These are phyloP conservation scores for Gracilinanus agilis DNA, from an alignment of 2,113 vertebrate genomes.

Conservation along the genomic window DNA sequence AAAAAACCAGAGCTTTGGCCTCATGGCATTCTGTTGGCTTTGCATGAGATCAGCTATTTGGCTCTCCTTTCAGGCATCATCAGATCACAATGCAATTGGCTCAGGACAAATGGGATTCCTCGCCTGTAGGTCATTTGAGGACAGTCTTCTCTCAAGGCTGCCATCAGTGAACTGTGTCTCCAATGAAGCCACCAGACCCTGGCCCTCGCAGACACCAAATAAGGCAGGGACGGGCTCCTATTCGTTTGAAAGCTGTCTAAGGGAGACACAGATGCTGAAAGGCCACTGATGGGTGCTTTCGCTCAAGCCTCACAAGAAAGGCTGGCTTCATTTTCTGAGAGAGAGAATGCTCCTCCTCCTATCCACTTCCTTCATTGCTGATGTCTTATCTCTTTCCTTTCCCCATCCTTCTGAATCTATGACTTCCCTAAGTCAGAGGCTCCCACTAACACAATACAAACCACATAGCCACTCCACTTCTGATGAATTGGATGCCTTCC, in stretches of 20 bases:
- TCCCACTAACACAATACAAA: background rate
- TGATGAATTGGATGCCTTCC: background rate
- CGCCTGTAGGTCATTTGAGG: background rate
- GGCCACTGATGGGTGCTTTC: background rate
- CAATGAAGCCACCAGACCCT: background rate
- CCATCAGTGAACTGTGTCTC: background rate
- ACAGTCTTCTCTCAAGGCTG: background rate
- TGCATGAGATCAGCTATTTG: background rate
- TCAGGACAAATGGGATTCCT: background rate
- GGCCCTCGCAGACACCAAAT: background rate
- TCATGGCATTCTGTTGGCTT: background rate
- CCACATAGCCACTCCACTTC: background rate
- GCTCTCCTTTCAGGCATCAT: constrained; percentile 3
- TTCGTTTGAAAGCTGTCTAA: background rate
- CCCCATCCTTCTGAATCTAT: background rate
- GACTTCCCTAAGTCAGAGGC: background rate
- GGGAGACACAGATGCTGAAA: background rate
- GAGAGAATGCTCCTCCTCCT: background rate
- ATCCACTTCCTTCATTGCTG: background rate
- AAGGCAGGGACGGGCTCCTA: background rate
- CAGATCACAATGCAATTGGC: constrained; percentile 4
- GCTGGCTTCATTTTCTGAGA: background rate
- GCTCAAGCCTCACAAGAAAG: background rate
- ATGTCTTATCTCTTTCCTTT: background rate
- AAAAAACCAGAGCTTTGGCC: background rate